A percentile compares a stretch with the other conserved stretches of the same genome.
Conservation (phyloP, 2,113 vertebrate species). For the Anhinga rufa region DNA sequence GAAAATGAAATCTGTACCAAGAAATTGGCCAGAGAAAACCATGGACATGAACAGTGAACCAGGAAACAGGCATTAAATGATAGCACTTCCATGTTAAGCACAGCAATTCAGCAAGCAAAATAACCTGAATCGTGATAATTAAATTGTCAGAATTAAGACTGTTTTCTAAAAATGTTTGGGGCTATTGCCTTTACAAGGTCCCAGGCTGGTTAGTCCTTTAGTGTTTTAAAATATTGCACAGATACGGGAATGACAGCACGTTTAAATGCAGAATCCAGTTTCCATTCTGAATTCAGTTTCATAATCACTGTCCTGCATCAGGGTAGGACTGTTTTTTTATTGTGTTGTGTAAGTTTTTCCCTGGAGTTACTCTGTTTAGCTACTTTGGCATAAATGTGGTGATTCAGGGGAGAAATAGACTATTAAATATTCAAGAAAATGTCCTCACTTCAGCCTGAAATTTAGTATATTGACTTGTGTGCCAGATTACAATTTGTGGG, state of each 20-base stretch:
- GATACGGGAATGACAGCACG: neutral
- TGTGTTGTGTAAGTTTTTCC: neutral
- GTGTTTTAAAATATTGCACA: neutral
- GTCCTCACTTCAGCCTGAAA: constrained; percentile 10
- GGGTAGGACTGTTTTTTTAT: neutral
- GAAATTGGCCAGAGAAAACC: neutral
- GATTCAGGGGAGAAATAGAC: constrained; percentile 14
- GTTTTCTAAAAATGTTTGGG: neutral
- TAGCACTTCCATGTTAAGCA: neutral
- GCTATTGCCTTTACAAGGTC: neutral
- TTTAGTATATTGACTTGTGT: neutral
- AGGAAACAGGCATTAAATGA: neutral
- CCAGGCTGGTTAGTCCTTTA: neutral
- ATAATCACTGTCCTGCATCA: neutral
- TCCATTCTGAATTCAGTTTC: neutral
- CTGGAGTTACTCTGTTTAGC: neutral
- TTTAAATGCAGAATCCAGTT: neutral
- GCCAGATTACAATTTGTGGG: neutral
- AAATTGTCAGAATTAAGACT: neutral
- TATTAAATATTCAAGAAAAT: constrained; percentile 46
- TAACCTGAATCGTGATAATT: neutral
- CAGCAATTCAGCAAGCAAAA: neutral
- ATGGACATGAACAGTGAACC: neutral
- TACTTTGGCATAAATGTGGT: constrained; percentile 15
- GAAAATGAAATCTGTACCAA: constrained; percentile 13